Conservation (phyloP, 2,113 vertebrate genomes). For the Tachysurus fulvidraco region DNA sequence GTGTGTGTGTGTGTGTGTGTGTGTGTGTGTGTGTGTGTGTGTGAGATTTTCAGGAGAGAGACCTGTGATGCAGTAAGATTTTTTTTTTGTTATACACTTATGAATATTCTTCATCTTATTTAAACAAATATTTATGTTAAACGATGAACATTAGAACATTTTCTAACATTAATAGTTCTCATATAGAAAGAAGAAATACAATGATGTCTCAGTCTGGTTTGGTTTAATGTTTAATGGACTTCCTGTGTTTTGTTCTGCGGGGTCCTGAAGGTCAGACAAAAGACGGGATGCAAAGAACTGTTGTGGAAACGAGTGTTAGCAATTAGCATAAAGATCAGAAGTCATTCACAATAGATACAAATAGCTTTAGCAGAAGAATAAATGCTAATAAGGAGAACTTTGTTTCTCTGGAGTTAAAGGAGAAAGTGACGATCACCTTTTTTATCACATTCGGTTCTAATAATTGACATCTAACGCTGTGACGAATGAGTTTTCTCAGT, state of each 20-base stretch:
- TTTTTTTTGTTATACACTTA: background rate
- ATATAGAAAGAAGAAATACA: background rate
- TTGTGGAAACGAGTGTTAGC: conserved; percentile 57
- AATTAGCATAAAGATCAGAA: conserved; percentile 75
- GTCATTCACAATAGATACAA: conserved; percentile 53
- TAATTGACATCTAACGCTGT: background rate
- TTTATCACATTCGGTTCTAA: background rate
- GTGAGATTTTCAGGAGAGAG: background rate
- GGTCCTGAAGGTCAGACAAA: conserved; percentile 63
- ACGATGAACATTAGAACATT: too few species aligned
- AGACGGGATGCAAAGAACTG: conserved; percentile 61
- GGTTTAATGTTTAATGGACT: conserved; percentile 85
- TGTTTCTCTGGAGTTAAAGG: background rate
- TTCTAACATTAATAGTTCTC: too few species aligned
- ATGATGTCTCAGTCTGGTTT: conserved; percentile 49
- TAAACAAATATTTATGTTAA: background rate
- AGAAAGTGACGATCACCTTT: background rate
- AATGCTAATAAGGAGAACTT: conserved; percentile 21
- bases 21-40: too few species aligned
- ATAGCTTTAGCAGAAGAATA: background rate
- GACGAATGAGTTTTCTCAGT: background rate
- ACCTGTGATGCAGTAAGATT: background rate
- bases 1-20: too few species aligned
- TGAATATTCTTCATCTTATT: background rate
- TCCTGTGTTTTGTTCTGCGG: conserved; percentile 68